A percentile compares a stretch with the other conserved stretches of the same genome.
Conservation (phyloP, 2,113 vertebrate genomes). For the Callorhinus ursinus region DNA sequence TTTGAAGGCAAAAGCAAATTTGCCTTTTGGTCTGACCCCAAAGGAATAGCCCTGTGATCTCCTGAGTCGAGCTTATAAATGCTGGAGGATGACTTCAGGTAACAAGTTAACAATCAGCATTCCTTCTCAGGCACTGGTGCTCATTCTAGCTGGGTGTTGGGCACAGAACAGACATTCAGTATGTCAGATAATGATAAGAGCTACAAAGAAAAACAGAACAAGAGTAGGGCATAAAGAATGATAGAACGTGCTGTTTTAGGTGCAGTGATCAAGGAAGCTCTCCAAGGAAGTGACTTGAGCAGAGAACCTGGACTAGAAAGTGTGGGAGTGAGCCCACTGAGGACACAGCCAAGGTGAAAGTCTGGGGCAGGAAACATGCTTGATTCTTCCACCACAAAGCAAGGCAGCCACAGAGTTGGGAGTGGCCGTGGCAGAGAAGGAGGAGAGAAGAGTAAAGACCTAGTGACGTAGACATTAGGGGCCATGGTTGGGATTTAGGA, state of each 20-base stretch:
- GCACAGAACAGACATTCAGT: background rate
- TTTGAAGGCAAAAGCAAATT: constrained; percentile 32
- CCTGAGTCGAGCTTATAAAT: background rate
- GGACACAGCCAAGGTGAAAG: background rate
- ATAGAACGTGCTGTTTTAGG: background rate
- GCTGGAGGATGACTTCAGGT: background rate
- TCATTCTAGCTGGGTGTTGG: background rate
- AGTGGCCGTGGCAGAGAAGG: background rate
- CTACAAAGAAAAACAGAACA: background rate
- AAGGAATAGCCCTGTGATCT: background rate
- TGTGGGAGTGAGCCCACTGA: background rate
- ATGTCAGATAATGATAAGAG: background rate
- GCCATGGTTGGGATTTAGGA: background rate
- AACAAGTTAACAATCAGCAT: background rate
- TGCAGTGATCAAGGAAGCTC: background rate
- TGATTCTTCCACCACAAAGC: background rate
- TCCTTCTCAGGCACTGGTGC: background rate
- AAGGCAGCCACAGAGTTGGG: background rate
- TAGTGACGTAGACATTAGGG: background rate
- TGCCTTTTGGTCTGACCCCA: background rate
- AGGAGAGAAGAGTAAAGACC: background rate
- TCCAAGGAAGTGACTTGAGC: background rate
- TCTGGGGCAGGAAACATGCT: background rate
- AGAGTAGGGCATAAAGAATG: background rate
- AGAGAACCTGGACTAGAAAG: background rate